A percentile compares a stretch with the other conserved stretches of the same genome.
These are phyloP conservation scores for Acanthococcus lagerstroemiae DNA, from an alignment of 2,888 invertebrate genomes.

Conservation along the genomic window DNA sequence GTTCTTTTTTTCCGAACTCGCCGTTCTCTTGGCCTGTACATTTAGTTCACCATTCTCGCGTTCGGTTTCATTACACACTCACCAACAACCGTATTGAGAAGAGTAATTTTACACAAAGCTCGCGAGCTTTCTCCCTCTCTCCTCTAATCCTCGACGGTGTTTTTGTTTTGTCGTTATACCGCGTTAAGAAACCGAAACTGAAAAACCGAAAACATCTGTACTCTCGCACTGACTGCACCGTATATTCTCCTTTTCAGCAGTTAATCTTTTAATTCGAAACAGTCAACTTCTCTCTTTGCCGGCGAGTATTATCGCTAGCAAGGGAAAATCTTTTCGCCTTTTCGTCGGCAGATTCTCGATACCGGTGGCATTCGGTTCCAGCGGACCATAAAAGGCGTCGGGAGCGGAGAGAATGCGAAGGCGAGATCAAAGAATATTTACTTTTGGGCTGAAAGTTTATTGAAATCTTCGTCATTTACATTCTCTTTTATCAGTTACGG, in stretches of 20 bases:
- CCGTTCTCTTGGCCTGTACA: too few species aligned
- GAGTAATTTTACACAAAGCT: too few species aligned
- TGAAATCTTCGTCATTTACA: constrained; percentile 20
- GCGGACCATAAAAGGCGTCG: neutral
- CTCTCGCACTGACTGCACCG: neutral
- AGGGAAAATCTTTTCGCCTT: neutral
- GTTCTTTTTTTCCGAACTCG: neutral
- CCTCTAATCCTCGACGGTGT: too few species aligned
- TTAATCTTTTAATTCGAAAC: constrained; percentile 6
- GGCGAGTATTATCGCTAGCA: neutral
- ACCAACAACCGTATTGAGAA: neutral
- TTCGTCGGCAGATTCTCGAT: neutral
- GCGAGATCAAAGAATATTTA: constrained; percentile 24
- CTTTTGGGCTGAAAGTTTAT: constrained; percentile 25
- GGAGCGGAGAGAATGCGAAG: neutral
- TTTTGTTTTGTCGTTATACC: neutral
- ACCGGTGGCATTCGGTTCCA: neutral
- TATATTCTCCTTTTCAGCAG: neutral
- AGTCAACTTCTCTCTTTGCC: neutral
- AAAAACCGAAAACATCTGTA: neutral
- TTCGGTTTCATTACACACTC: neutral
- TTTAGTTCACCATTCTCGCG: too few species aligned
- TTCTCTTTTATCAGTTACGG: neutral
- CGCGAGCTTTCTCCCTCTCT: neutral
- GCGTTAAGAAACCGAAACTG: too few species aligned